Evolutionary conservation across 2,797 vertebrate species (phyloP), one percentile per base, ranked within the genome.

Genomic region (Artibeus jamaicensis): DNA sequence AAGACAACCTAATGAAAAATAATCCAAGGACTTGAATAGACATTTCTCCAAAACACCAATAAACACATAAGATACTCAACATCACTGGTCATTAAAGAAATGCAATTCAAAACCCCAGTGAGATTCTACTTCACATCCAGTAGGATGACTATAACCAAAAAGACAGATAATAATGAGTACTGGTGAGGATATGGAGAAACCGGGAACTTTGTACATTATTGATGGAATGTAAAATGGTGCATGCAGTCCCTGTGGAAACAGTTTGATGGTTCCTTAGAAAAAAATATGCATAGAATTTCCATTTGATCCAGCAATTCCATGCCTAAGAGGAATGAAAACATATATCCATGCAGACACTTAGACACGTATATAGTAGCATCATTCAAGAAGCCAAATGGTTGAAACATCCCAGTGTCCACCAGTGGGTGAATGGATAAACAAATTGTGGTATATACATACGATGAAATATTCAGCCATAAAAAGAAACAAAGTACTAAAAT

Each of bases 321-420:
- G 70, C 62, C 82, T 55, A 67, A 50, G 71, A 86, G 86, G 90
- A 91, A 91, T 68, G 82, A 90, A 96, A 85, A 77, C 57, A 19
- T 32, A n/a, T 21, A 6, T 79, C 10, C 50, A 57, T 81, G 59
- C 37, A 92, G 77, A 96, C 76, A 68, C 42, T 32, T 81, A 67
- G 57, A 86, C 14, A 50, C 68, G 15, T 90, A 71, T 84, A 62
- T 44, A 50, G 88, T 50, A 82, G 42, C 21, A 50, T 42, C 86
- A 65, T 42, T 89, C 32, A 24, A 91, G 87, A 5, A 91, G 37
- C 18, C 74, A 70, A 91, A 70, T 79, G 24, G 48, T 86, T n/a
- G 44, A 89, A 88, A 82, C 22, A 91, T 74, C 39, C 26, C 50
- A 53, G 76, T 81, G 71, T 79, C 29, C 81, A 89, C 77, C 34